A percentile compares a stretch with the other conserved stretches of the same genome.
These are phyloP conservation scores for Pitta sordida DNA, from an alignment of 2,113 vertebrate genomes.

Conservation along the genomic window DNA sequence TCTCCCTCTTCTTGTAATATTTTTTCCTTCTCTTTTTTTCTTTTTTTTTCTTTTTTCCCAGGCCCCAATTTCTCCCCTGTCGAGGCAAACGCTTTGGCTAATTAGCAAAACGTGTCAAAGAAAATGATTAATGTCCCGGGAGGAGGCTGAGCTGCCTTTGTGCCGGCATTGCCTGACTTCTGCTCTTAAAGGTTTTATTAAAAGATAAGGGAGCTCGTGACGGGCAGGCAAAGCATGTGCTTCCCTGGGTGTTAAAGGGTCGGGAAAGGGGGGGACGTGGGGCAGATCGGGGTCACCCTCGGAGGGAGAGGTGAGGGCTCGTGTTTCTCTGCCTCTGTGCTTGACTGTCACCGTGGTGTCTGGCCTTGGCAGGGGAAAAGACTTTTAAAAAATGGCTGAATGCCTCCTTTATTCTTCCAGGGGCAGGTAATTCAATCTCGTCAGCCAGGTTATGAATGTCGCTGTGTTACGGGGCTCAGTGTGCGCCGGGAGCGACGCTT, in stretches of 20 bases:
- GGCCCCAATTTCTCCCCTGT: slow-evolving; percentile 25
- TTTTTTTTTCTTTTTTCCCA: neutral
- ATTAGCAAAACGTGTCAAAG: slow-evolving; percentile 52
- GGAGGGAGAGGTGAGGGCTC: neutral
- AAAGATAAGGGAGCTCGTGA: slow-evolving; percentile 28
- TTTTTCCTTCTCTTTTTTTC: too few species aligned
- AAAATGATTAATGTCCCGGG: slow-evolving; percentile 48
- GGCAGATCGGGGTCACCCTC: neutral
- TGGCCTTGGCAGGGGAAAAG: slow-evolving; percentile 39
- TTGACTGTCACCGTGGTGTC: neutral
- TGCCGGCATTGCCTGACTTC: neutral
- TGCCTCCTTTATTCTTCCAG: slow-evolving; percentile 46
- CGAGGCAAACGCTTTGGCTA: slow-evolving; percentile 10
- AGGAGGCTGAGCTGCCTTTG: slow-evolving; percentile 35
- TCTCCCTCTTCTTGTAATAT: neutral
- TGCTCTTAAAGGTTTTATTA: slow-evolving; percentile 48
- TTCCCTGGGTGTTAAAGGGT: neutral
- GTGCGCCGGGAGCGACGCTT: rapidly evolving
- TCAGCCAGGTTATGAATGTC: neutral
- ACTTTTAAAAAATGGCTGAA: neutral
- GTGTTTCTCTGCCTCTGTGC: neutral
- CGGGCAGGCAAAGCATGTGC: neutral
- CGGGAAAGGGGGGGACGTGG: neutral
- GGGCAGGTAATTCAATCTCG: slow-evolving; percentile 41
- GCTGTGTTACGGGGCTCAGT: neutral